Percentiles rank a stretch among this genome's conserved stretches.
Evolutionary conservation across 2,888 invertebrate genomes (phyloP).

Genomic region (Noctua fimbriata): DNA sequence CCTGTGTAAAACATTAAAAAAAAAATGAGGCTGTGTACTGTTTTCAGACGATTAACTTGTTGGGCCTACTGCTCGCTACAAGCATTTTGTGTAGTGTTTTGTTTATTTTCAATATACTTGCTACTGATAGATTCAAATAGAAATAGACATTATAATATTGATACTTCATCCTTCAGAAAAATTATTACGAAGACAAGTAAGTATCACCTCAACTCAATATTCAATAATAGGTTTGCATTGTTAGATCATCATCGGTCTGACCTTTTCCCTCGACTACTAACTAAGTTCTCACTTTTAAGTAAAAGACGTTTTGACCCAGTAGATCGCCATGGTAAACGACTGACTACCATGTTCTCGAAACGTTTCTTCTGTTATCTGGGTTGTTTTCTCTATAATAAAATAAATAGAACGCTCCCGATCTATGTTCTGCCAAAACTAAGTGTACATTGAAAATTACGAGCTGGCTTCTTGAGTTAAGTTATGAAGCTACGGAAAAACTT

Average conservation of each 20-base stretch:
- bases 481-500: too few relatives aligned
- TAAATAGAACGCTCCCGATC: too few relatives aligned
- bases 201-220: background rate
- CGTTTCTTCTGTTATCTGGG: too few relatives aligned
- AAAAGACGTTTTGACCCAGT: too few relatives aligned
- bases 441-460: too few relatives aligned
- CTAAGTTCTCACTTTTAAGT: too few relatives aligned
- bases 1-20: background rate
- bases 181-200: conserved; percentile 14
- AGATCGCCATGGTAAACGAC: too few relatives aligned
- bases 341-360: too few relatives aligned
- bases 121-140: conserved; percentile 2
- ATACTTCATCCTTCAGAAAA: too few relatives aligned
- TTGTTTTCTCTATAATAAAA: too few relatives aligned
- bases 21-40: conserved; percentile 14
- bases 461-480: too few relatives aligned
- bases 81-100: conserved; percentile 13
- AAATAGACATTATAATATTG: background rate
- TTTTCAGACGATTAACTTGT: conserved; percentile 23
- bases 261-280: background rate
- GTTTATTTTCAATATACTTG: conserved; percentile 27
- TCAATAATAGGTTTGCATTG: background rate
- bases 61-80: conserved; percentile 9
- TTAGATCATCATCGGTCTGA: background rate
- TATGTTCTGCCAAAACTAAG: too few relatives aligned